Conservation (phyloP, 2,797 vertebrate species). For the Phataginus tetradactyla region DNA sequence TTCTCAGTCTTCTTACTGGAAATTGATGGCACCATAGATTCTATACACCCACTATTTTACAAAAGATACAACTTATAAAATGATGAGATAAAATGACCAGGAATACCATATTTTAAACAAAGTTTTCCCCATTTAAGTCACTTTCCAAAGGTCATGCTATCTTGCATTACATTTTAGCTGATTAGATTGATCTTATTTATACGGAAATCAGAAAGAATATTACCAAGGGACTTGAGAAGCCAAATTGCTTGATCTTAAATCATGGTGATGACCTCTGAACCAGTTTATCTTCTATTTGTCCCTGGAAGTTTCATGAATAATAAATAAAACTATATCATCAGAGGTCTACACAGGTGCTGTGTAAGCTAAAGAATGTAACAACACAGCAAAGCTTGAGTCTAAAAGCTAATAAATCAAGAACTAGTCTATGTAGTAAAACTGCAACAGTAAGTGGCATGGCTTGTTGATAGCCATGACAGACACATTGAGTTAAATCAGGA, state of each 20-base stretch:
- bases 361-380: slow-evolving; percentile 79
- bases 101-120: slow-evolving; percentile 36
- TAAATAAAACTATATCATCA: slow-evolving; percentile 74
- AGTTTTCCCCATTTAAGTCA: slow-evolving; percentile 61
- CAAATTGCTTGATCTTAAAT: slow-evolving; percentile 75
- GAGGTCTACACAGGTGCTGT: slow-evolving; percentile 73
- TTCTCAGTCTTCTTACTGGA: slow-evolving; percentile 5
- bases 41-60: background rate
- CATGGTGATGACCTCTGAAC: slow-evolving; percentile 61
- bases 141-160: slow-evolving; percentile 39
- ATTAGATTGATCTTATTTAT: background rate
- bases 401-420: slow-evolving; percentile 82
- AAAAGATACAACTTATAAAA: slow-evolving; percentile 12
- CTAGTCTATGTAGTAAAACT: slow-evolving; percentile 64
- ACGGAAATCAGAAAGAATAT: slow-evolving; percentile 61
- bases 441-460: slow-evolving; percentile 51
- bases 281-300: slow-evolving; percentile 65
- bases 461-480: slow-evolving; percentile 49
- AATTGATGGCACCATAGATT: slow-evolving; percentile 50
- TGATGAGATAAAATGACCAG: slow-evolving; percentile 30
- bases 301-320: slow-evolving; percentile 80
- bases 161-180: slow-evolving; percentile 56
- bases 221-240: slow-evolving; percentile 63
- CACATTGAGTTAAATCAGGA: slow-evolving; percentile 66
- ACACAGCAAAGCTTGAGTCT: slow-evolving; percentile 75